Conservation (phyloP, 2,797 vertebrate genomes). For the Nasua narica region DNA sequence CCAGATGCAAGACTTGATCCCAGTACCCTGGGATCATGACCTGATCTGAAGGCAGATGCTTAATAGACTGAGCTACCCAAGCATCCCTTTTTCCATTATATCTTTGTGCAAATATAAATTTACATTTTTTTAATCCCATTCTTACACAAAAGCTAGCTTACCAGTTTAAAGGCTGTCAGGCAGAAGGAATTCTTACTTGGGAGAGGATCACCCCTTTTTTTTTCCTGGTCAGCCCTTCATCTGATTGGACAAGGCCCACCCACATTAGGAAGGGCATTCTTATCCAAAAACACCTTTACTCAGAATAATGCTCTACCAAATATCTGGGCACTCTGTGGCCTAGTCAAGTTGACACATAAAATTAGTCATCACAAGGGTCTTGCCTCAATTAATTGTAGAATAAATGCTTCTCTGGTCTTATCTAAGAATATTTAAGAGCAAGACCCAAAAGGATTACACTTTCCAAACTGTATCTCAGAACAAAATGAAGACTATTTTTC, state of each 20-base stretch:
- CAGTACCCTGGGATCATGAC: no score
- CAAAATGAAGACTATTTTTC: conserved; percentile 18
- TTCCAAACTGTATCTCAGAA: not conserved
- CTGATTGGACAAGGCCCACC: not conserved
- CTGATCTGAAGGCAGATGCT: no score
- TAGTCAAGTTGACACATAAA: not conserved
- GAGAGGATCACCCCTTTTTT: not conserved
- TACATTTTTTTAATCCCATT: not conserved
- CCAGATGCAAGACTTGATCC: no score
- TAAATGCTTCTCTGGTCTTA: not conserved
- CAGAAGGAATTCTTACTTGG: not conserved
- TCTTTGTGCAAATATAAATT: not conserved
- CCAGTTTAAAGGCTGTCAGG: not conserved
- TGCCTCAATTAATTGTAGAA: not conserved
- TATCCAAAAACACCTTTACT: not conserved
- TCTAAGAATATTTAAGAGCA: not conserved
- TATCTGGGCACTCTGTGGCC: not conserved
- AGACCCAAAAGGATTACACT: not conserved
- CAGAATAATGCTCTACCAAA: not conserved
- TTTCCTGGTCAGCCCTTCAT: not conserved
- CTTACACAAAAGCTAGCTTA: not conserved
- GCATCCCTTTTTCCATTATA: not conserved
- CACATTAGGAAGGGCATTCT: not conserved
- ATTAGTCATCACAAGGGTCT: not conserved
- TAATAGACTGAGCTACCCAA: no score